These are phyloP conservation scores for Cryptus viduatorius DNA, from an alignment of 2,888 invertebrate species.

Conservation along the genomic window DNA sequence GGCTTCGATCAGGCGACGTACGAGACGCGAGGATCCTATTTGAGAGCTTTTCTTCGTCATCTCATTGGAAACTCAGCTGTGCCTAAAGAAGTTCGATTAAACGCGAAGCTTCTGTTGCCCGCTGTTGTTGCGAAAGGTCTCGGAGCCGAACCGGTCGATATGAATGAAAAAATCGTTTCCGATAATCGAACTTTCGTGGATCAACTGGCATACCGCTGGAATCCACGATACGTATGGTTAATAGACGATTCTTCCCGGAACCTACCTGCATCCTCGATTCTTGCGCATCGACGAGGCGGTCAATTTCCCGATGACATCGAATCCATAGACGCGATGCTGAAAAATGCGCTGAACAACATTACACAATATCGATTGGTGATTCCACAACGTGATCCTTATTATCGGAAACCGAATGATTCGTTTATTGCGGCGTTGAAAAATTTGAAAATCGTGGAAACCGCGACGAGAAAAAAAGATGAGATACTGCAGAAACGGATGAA, in stretches of 20 bases:
- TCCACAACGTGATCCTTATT: no score
- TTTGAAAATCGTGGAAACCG: neutral
- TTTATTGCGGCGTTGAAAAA: neutral
- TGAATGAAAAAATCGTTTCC: neutral
- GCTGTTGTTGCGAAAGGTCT: neutral
- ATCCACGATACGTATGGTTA: neutral
- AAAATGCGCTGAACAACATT: no score
- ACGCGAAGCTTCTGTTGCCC: neutral
- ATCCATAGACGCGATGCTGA: no score
- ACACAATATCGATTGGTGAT: no score
- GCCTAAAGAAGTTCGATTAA: slow-evolving; percentile 21
- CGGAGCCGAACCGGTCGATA: neutral
- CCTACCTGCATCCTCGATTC: neutral
- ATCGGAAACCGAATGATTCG: no score
- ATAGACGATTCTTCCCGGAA: no score
- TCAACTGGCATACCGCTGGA: neutral
- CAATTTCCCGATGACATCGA: no score
- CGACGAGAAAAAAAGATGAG: neutral
- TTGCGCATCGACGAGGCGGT: neutral
- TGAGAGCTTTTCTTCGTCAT: slow-evolving; percentile 48
- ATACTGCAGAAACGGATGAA: no score
- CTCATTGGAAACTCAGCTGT: slow-evolving; percentile 32
- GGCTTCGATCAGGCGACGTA: slow-evolving; percentile 52
- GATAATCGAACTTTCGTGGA: neutral
- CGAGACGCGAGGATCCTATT: slow-evolving; percentile 50